Conservation (phyloP, 2,888 invertebrate genomes). For the Drosophila emarginata region DNA sequence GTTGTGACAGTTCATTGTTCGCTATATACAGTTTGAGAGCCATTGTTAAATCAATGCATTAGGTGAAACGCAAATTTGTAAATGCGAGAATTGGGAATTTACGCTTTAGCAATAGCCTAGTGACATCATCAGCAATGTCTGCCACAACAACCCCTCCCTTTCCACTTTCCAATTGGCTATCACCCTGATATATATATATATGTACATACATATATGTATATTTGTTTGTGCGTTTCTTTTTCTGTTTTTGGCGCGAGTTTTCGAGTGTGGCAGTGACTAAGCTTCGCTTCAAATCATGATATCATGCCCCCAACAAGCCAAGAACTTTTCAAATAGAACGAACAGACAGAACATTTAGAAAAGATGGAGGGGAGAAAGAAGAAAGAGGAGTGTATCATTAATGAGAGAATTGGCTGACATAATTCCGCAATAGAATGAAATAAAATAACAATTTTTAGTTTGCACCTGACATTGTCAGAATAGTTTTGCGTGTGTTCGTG, state of each 20-base stretch:
- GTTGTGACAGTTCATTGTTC: constrained; percentile 32
- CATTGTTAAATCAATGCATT: constrained; percentile 21
- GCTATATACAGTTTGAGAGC: constrained; percentile 33
- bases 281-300: constrained; percentile 54
- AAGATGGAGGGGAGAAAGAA: background rate
- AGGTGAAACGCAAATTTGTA: constrained; percentile 1
- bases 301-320: constrained; percentile 43
- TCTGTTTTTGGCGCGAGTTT: constrained; percentile 53
- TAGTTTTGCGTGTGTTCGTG: constrained; percentile 1
- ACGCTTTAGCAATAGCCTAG: constrained; percentile 36
- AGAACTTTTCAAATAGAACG: background rate
- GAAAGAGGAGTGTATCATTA: constrained; percentile 3
- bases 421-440: constrained; percentile 43
- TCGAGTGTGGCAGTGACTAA: constrained; percentile 51
- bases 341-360: background rate
- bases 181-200: constrained; percentile 12
- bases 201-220: too few relatives aligned
- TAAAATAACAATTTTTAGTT: constrained; percentile 34
- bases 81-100: constrained; percentile 5
- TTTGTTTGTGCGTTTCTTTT: constrained; percentile 33
- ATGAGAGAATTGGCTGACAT: constrained; percentile 51
- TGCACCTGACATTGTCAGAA: constrained; percentile 77
- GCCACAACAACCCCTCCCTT: background rate
- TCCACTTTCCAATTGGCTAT: background rate
- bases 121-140: constrained; percentile 2